Evolutionary conservation across 1,140 invertebrate species (phyloP).

Genomic region (Teleogryllus occipitalis): DNA sequence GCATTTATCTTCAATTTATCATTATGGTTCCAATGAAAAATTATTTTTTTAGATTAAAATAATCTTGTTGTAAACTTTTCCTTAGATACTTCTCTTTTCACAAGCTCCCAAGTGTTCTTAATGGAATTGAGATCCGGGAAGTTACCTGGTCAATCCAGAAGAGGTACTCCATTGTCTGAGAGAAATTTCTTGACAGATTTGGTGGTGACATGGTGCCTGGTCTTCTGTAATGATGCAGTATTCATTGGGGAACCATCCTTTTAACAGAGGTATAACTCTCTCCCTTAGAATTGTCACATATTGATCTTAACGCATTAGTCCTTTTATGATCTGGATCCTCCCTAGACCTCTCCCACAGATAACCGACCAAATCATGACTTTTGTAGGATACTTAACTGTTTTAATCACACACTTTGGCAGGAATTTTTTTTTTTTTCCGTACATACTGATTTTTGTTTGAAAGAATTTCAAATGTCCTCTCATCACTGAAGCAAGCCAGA

Average conservation of each 20-base stretch:
- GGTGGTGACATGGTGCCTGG: background rate
- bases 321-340: background rate
- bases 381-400: background rate
- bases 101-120: background rate
- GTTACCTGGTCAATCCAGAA: background rate
- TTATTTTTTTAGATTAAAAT: too few species aligned
- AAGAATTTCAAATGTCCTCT: background rate
- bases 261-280: background rate
- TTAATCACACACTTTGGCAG: background rate
- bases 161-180: too few species aligned
- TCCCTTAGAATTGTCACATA: background rate
- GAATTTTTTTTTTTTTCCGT: background rate
- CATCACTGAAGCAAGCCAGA: background rate
- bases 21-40: too few species aligned
- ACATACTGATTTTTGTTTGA: slow-evolving; percentile 5
- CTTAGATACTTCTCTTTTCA: background rate
- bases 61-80: background rate
- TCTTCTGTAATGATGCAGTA: background rate
- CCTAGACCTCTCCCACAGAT: background rate
- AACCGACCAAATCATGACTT: background rate
- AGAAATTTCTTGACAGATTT: background rate
- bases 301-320: background rate
- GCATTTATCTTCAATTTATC: too few species aligned
- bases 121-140: background rate
- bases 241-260: background rate